Percentiles rank a stretch among this genome's conserved stretches.
phyloP scores from a whole-genome alignment of 2,113 vertebrate species.

The Limnothrissa miodon region DNA sequence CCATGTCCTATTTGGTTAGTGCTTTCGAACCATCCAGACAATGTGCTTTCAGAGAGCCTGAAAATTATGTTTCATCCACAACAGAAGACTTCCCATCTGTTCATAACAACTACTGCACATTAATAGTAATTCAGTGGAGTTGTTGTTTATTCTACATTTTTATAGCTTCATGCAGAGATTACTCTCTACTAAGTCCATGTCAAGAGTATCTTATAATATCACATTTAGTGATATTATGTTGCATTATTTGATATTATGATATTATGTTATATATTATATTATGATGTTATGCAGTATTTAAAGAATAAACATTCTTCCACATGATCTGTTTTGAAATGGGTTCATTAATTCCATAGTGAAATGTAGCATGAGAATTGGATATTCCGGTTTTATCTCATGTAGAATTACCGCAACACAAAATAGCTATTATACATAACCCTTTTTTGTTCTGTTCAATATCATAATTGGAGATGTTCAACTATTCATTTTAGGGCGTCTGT shows the following conservation, averaged over 20 bases:
- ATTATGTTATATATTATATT: too few relatives aligned
- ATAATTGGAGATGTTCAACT: not conserved
- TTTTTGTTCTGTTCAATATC: not conserved
- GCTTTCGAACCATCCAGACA: not conserved
- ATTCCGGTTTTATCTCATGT: not conserved
- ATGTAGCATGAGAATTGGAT: not conserved
- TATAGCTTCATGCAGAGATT: not conserved
- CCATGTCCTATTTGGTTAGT: not conserved
- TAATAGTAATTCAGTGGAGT: not conserved
- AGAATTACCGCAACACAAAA: not conserved
- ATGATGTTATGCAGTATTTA: not conserved
- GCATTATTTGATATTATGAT: too few relatives aligned
- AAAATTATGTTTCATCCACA: not conserved
- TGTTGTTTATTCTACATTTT: not conserved
- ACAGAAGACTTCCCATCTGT: not conserved
- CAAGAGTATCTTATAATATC: not conserved
- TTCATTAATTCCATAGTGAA: not conserved
- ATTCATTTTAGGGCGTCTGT: not conserved
- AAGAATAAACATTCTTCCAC: too few relatives aligned
- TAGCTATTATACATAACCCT: not conserved
- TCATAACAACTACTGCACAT: not conserved
- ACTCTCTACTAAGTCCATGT: not conserved
- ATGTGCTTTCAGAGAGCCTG: not conserved
- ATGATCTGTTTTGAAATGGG: not conserved
- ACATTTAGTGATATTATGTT: not conserved